Conservation (phyloP, 2,888 invertebrate species). For the Coronaproctus castanopsis region DNA sequence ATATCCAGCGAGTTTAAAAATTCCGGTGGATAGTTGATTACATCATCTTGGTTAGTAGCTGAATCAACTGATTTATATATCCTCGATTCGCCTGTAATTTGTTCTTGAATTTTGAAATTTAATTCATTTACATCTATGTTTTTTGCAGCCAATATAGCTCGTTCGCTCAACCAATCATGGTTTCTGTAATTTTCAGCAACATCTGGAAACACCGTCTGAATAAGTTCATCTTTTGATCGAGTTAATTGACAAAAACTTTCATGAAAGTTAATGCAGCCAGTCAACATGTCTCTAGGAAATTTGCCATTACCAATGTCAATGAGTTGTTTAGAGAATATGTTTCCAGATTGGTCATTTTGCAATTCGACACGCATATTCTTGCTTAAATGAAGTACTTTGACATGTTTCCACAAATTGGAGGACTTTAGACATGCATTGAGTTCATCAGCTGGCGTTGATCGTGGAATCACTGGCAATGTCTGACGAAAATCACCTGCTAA, state of each 20-base stretch:
- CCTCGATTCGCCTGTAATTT: neutral
- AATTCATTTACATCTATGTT: neutral
- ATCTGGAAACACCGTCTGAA: neutral
- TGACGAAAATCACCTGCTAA: conserved; percentile 22
- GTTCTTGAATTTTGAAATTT: neutral
- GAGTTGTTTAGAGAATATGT: neutral
- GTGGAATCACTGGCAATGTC: conserved; percentile 16
- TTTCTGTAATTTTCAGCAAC: neutral
- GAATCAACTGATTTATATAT: neutral
- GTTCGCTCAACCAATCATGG: neutral
- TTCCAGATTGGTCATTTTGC: neutral
- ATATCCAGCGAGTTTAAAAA: no score
- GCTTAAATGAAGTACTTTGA: neutral
- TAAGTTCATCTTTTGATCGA: neutral
- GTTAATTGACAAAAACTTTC: neutral
- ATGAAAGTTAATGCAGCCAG: neutral
- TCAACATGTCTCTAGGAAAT: neutral
- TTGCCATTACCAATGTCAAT: neutral
- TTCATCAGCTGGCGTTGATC: conserved; percentile 5
- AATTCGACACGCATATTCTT: neutral
- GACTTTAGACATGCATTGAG: conserved; percentile 20
- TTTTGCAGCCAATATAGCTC: neutral
- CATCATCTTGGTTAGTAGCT: no score
- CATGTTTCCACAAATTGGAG: conserved; percentile 17
- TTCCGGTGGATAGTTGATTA: no score